Conservation (phyloP, 2,888 invertebrate genomes). For the Automeris io region DNA sequence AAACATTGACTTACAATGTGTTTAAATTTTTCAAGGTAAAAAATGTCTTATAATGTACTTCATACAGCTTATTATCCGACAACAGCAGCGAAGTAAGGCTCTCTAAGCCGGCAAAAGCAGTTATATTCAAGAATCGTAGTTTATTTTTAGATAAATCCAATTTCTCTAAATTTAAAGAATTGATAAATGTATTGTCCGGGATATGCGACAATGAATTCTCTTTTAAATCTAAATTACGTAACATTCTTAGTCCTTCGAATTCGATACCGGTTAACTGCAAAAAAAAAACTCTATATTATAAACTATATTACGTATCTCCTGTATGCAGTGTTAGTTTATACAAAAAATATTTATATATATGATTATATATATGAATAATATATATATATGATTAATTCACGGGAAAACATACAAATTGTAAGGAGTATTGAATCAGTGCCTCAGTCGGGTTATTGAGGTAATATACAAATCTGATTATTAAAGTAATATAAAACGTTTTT, state of each 20-base stretch:
- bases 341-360: no score
- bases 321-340: no score
- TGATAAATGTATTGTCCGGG: constrained; percentile 77
- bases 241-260: constrained; percentile 68
- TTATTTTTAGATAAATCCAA: constrained; percentile 83
- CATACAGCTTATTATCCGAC: constrained; percentile 82
- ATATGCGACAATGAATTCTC: constrained; percentile 78
- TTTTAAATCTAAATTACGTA: constrained; percentile 82
- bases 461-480: no score
- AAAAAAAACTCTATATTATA: no score
- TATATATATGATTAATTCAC: no score
- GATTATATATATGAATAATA: no score
- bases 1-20: constrained; percentile 78
- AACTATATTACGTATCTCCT: no score
- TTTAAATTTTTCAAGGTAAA: constrained; percentile 79
- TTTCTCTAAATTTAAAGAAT: constrained; percentile 78
- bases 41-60: constrained; percentile 80
- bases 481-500: no score
- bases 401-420: no score
- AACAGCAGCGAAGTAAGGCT: constrained; percentile 82
- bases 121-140: constrained; percentile 77
- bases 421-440: no score
- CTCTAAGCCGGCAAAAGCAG: constrained; percentile 78
- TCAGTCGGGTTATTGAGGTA: no score
- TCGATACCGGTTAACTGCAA: constrained; percentile 74